Base-by-base conservation (phyloP, 2,797 vertebrate species). In the Simalia tracyae region DNA sequence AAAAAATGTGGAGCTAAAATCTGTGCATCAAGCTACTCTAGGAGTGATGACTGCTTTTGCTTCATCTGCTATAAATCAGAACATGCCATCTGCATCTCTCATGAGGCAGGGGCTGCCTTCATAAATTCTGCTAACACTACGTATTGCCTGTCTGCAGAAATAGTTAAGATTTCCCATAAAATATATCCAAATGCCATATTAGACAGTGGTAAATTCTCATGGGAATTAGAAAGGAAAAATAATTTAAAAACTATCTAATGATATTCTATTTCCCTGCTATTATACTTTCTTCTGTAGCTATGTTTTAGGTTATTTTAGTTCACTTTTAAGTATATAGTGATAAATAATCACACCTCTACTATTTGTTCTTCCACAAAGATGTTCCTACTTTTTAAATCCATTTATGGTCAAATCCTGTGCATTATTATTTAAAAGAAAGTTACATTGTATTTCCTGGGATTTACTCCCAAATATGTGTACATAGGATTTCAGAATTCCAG, bases 11-110 rank as follows among this genome's bases (percentile, higher is more conserved):
- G 91, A 93, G 66, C 89, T 54, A 88, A 84, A 54, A 92, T 84
- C 46, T 57, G 61, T 17, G 42, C 72, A 63, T 28, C 9, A 31
- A 4, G 72, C 19, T 72, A 64, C 8, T 89, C 61, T 50, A 84
- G 84, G 24, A 94, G 93, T 0, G 2, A 11, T 68, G 95, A 84
- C 68, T 68, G 93, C 92, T 60, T 95, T 94, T 93, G 93, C 94
- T 91, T 86, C 93, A 93, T 96, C 90, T 94, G 89, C 72, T 91
- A 54, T 54, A 93, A 95, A 94, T 94, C 93, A 94, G 22, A 89
- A 92, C 91, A 92, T 94, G 91, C 92, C 93, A 90, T 91, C 90
- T 90, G 92, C 72, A 91, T 5, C 87, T 89, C 95, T 93, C 93
- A 94, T 93, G 92, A 94, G 92, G 92, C 84, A 89, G 91, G 93